Percentiles rank a stretch among this genome's conserved stretches.
Conservation (phyloP, 1,140 invertebrate genomes). For the Rhizoglyphus robini region DNA sequence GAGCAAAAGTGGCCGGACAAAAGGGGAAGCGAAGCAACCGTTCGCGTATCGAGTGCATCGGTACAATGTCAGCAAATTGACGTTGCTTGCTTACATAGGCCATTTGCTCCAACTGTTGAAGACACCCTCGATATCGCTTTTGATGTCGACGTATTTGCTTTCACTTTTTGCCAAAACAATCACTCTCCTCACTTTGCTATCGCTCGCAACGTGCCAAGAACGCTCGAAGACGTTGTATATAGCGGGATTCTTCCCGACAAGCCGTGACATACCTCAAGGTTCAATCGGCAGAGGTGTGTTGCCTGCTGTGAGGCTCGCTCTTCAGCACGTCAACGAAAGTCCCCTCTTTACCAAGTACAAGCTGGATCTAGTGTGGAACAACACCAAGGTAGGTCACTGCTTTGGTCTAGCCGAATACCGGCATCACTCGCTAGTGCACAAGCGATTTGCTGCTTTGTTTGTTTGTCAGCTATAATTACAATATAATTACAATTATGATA, state of each 20-base stretch:
- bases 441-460: too few relatives aligned
- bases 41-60: too few relatives aligned
- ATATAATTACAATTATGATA: too few relatives aligned
- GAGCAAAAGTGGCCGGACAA: neutral
- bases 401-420: too few relatives aligned
- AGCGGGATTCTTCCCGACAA: constrained; percentile 78
- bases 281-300: constrained; percentile 70
- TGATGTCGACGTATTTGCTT: too few relatives aligned
- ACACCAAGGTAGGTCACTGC: constrained; percentile 81
- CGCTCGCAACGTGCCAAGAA: neutral
- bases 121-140: too few relatives aligned
- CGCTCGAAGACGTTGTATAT: constrained; percentile 41
- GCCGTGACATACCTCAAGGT: constrained; percentile 47
- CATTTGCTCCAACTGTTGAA: too few relatives aligned
- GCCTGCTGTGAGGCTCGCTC: constrained; percentile 77
- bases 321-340: constrained; percentile 82
- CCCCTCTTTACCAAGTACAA: constrained; percentile 69
- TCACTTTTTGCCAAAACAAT: neutral
- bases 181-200: neutral
- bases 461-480: too few relatives aligned
- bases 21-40: too few relatives aligned
- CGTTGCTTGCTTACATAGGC: too few relatives aligned
- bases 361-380: constrained; percentile 85
- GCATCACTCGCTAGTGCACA: too few relatives aligned
- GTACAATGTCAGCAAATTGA: too few relatives aligned